These are phyloP conservation scores for Baryphthengus martii DNA, from an alignment of 2,113 vertebrate species.

Conservation along the genomic window DNA sequence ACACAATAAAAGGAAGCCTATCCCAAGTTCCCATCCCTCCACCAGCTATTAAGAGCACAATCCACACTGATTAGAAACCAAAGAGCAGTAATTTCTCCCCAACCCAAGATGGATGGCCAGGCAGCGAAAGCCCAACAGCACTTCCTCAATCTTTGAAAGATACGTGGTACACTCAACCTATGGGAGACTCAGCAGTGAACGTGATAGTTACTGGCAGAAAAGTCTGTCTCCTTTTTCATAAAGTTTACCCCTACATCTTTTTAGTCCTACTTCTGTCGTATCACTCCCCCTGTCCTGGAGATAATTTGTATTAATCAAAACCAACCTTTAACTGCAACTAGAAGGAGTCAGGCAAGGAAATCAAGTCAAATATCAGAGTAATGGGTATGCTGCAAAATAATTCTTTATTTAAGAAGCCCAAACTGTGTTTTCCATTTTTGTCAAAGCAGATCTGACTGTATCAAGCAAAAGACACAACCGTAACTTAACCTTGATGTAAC, in stretches of 20 bases:
- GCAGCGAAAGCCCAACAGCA: neutral
- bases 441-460: neutral
- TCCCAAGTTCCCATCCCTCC: slow-evolving; percentile 44
- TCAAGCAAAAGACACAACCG: neutral
- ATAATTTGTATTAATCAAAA: neutral
- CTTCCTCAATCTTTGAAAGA: neutral
- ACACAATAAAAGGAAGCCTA: slow-evolving; percentile 66
- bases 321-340: neutral
- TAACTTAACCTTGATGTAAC: neutral
- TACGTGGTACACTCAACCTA: rapidly evolving
- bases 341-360: neutral
- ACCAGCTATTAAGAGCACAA: slow-evolving; percentile 35
- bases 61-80: slow-evolving; percentile 50
- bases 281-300: neutral
- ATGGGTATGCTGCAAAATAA: neutral
- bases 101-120: neutral
- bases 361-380: neutral
- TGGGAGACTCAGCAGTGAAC: neutral
- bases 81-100: slow-evolving; percentile 28
- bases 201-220: neutral
- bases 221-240: neutral
- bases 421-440: neutral
- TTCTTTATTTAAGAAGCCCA: neutral
- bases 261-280: neutral
- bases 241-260: neutral